phyloP scores from a whole-genome alignment of 2,888 invertebrate genomes.

The Phragmatobia fuliginosa region DNA sequence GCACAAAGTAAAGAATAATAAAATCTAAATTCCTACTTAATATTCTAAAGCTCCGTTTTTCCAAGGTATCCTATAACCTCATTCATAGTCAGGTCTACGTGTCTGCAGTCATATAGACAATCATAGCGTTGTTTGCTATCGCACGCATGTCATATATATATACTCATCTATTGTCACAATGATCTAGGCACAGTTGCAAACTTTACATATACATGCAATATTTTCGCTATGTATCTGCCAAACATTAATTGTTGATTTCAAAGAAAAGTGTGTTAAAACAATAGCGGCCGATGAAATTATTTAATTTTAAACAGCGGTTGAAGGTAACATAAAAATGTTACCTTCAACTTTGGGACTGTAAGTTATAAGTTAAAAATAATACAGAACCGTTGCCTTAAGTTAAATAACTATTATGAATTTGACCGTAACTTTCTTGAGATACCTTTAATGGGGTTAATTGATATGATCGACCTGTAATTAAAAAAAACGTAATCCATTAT shows the following conservation, averaged over 20 bases:
- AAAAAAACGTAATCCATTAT: neutral
- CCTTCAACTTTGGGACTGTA: no score
- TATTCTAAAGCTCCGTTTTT: conserved; percentile 9
- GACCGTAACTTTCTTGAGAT: no score
- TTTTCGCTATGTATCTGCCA: conserved; percentile 37
- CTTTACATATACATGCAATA: conserved; percentile 33
- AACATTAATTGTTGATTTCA: conserved; percentile 27
- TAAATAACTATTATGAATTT: no score
- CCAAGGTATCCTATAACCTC: conserved; percentile 17
- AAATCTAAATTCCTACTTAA: conserved; percentile 2
- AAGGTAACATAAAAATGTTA: no score
- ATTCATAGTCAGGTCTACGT: conserved; percentile 37
- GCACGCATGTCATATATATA: conserved; percentile 36
- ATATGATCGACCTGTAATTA: no score
- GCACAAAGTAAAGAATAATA: neutral
- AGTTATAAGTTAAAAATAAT: no score
- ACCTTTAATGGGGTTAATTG: no score
- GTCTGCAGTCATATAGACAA: conserved; percentile 44
- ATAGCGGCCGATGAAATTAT: no score
- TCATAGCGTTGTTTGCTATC: conserved; percentile 30
- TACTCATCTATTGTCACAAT: conserved; percentile 29
- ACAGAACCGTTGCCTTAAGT: no score
- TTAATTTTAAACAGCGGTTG: no score
- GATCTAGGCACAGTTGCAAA: conserved; percentile 8
- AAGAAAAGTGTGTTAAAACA: conserved; percentile 20